Conservation (phyloP, 2,888 invertebrate genomes). For the Lordiphosa fenestrarum region DNA sequence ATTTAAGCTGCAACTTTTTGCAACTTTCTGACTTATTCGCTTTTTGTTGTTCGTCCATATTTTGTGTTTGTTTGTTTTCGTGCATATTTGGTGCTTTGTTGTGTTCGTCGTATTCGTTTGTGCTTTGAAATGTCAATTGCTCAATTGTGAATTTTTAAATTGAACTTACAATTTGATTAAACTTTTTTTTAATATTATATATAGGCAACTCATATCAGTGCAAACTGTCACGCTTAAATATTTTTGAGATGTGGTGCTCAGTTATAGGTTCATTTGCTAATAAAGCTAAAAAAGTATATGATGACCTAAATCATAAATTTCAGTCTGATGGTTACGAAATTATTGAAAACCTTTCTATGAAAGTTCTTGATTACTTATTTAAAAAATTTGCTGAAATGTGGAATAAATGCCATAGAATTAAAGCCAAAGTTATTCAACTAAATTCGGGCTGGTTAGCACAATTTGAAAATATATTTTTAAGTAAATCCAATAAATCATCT, state of each 20-base stretch:
- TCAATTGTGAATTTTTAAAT: too few species aligned
- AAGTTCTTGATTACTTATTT: too few species aligned
- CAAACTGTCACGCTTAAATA: slow-evolving; percentile 15
- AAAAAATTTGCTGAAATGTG: slow-evolving; percentile 17
- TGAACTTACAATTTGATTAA: slow-evolving; percentile 1
- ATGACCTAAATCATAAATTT: slow-evolving; percentile 19
- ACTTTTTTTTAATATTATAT: slow-evolving; percentile 9
- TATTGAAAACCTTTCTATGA: slow-evolving; percentile 3
- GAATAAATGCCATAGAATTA: slow-evolving; percentile 14
- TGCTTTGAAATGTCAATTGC: slow-evolving; percentile 6
- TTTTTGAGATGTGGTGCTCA: slow-evolving; percentile 26
- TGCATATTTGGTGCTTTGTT: slow-evolving; percentile 13
- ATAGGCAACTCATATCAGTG: slow-evolving; percentile 17
- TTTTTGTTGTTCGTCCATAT: not conserved
- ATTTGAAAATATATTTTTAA: too few species aligned
- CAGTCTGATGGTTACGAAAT: not conserved
- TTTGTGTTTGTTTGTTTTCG: not conserved
- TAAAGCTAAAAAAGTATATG: slow-evolving; percentile 21
- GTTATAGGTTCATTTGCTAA: slow-evolving; percentile 18
- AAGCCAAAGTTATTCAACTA: slow-evolving; percentile 14
- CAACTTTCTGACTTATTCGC: slow-evolving; percentile 7
- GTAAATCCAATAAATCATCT: too few species aligned
- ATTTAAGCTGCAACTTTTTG: slow-evolving; percentile 6
- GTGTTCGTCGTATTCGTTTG: slow-evolving; percentile 14
- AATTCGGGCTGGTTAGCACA: not conserved